Conservation (phyloP, 2,797 vertebrate species). For the Holocentrus rufus region DNA sequence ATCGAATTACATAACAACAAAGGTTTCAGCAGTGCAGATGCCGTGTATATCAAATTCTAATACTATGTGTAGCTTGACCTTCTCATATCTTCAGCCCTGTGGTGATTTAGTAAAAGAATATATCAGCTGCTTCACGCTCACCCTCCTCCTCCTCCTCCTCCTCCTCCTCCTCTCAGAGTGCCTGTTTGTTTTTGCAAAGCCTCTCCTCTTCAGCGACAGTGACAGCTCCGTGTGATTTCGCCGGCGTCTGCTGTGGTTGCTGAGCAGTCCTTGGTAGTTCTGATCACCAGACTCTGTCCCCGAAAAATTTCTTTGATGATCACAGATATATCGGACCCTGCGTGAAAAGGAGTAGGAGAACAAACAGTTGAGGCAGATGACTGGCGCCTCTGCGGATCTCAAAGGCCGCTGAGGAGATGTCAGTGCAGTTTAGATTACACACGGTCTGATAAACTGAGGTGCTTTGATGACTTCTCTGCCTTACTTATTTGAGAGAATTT, state of each 20-base stretch:
- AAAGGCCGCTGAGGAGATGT: slow-evolving; percentile 69
- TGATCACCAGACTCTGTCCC: slow-evolving; percentile 65
- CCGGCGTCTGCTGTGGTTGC: slow-evolving; percentile 20
- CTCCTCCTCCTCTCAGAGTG: slow-evolving; percentile 15
- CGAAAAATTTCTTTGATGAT: slow-evolving; percentile 69
- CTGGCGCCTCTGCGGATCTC: slow-evolving; percentile 59
- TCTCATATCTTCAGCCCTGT: background rate
- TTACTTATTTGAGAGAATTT: background rate
- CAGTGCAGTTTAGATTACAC: slow-evolving; percentile 71
- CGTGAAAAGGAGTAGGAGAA: slow-evolving; percentile 48
- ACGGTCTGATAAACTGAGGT: slow-evolving; percentile 60
- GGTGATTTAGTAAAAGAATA: slow-evolving; percentile 33
- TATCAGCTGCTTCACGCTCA: background rate
- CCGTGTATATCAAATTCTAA: background rate
- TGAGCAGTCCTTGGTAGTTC: slow-evolving; percentile 41
- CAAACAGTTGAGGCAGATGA: slow-evolving; percentile 66
- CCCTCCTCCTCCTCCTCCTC: background rate
- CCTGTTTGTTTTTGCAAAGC: slow-evolving; percentile 33
- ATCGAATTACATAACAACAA: background rate
- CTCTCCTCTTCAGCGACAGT: slow-evolving; percentile 21
- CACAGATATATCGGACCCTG: slow-evolving; percentile 50
- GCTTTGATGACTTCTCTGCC: slow-evolving; percentile 57
- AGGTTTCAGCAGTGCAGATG: background rate
- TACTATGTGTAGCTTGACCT: background rate
- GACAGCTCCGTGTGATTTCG: slow-evolving; percentile 40